These are phyloP conservation scores for Orthosia cruda DNA, from an alignment of 2,888 invertebrate genomes.

Conservation along the genomic window DNA sequence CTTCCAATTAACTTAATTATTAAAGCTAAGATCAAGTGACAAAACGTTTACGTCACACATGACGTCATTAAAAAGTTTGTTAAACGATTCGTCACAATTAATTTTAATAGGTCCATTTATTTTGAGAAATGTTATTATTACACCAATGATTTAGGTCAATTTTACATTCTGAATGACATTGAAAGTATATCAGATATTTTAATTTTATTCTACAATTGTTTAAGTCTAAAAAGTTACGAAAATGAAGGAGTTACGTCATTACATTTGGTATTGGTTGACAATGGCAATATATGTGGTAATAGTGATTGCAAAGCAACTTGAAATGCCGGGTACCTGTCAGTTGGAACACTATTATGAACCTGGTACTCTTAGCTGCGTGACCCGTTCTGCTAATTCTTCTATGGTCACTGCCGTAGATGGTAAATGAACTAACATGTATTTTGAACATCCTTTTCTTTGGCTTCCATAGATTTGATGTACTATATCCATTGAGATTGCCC, in stretches of 20 bases:
- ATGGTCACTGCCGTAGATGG: slow-evolving; percentile 83
- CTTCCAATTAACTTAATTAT: slow-evolving; percentile 51
- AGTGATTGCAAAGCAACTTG: slow-evolving; percentile 66
- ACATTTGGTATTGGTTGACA: slow-evolving; percentile 13
- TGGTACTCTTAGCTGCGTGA: slow-evolving; percentile 77
- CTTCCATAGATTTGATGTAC: too few relatives aligned
- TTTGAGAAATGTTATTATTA: slow-evolving; percentile 25
- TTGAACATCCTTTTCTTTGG: too few relatives aligned
- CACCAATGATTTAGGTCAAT: background rate
- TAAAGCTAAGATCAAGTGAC: slow-evolving; percentile 57
- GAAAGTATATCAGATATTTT: background rate
- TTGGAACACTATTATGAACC: slow-evolving; percentile 82
- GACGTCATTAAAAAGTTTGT: slow-evolving; percentile 29
- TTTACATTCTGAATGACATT: background rate
- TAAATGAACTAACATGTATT: slow-evolving; percentile 62
- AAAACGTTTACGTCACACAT: slow-evolving; percentile 26
- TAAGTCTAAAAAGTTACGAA: slow-evolving; percentile 5
- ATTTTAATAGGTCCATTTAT: slow-evolving; percentile 44
- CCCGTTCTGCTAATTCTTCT: slow-evolving; percentile 84
- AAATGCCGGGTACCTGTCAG: slow-evolving; percentile 77
- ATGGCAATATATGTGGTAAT: background rate
- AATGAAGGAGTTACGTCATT: slow-evolving; percentile 23
- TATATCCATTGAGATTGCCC: too few relatives aligned
- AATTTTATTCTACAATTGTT: background rate
- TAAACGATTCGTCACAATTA: slow-evolving; percentile 38